Percentiles rank a stretch among this genome's conserved stretches.
These are phyloP conservation scores for Siphlonurus alternatus DNA, from an alignment of 2,888 invertebrate genomes.

Conservation along the genomic window DNA sequence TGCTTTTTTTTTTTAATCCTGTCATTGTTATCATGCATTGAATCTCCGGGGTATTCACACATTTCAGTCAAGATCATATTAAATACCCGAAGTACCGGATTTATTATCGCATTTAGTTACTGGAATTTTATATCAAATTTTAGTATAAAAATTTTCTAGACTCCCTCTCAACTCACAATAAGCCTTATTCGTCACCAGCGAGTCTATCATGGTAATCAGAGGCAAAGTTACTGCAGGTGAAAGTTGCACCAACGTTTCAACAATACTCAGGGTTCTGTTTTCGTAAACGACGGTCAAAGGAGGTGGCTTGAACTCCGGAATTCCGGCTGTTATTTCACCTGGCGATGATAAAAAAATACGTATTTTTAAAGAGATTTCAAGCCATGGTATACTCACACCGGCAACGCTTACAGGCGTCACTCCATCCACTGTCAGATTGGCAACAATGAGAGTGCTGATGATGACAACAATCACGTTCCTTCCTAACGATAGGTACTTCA, in stretches of 20 bases:
- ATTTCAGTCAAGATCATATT: too few relatives aligned
- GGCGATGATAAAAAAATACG: too few relatives aligned
- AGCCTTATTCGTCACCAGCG: background rate
- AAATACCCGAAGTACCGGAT: too few relatives aligned
- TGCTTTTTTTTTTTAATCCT: too few relatives aligned
- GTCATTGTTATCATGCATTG: too few relatives aligned
- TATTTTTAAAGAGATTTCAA: background rate
- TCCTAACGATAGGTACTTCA: background rate
- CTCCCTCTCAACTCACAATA: too few relatives aligned
- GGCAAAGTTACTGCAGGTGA: background rate
- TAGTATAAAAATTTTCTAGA: constrained; percentile 6
- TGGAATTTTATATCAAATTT: too few relatives aligned
- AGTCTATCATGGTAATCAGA: background rate
- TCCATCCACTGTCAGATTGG: background rate
- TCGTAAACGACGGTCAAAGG: background rate
- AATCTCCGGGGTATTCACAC: too few relatives aligned
- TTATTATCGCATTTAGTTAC: too few relatives aligned
- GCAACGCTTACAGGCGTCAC: background rate
- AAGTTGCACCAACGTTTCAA: background rate
- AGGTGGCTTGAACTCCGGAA: background rate
- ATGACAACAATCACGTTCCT: background rate
- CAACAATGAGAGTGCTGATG: background rate
- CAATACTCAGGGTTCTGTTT: background rate
- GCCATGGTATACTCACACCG: background rate
- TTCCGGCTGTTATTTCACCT: constrained; percentile 16